Evolutionary conservation across 2,113 vertebrate genomes (phyloP), one percentile per base, ranked within the genome.

Genomic region (Thamnaconus septentrionalis): DNA sequence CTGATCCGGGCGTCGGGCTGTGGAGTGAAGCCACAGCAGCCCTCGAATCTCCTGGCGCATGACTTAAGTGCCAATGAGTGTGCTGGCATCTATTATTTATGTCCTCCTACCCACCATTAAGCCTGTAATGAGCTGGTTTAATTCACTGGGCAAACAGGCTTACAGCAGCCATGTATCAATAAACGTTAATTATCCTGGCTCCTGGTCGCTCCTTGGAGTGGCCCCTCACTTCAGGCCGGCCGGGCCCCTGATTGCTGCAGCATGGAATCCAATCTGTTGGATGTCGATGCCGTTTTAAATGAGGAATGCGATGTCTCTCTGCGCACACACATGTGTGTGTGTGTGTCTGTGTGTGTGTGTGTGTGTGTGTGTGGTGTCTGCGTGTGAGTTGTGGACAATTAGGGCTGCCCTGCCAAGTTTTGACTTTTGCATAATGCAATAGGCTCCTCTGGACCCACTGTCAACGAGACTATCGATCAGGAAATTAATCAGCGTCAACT

Each of bases 141-240:
- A 89, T 90, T 87, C 87, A 88, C 88, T 86, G 75, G 78, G 77
- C 82, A 90, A 90, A 88, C 86, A 84, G 87, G 78, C 84, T 87
- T 85, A 88, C 84, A 85, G 85, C 82, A 87, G 85, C 83, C 86
- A 82, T 88, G 83, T 90, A 88, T 91, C 88, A 90, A 89, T 91
- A 88, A 86, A 88, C 86, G 88, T 85, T 90, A 86, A 90, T 90
- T 88, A 87, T 82, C 76, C 74, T 61, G 85, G 81, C 89, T 85
- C 77, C 81, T 74, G 77, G 75, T 80, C 41, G 31, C n/a, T 57
- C 83, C 79, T 86, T 67, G 1, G 46, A 56, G 64, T 69, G 72
- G 64, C 70, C 58, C 74, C 41, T 31, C 11, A 12, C 67, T 79
- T 64, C 56, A 31, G 18, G 18, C 67, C 73, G 73, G 63, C 59